Conservation (phyloP, 2,797 vertebrate species). For the Balearica regulorum region DNA sequence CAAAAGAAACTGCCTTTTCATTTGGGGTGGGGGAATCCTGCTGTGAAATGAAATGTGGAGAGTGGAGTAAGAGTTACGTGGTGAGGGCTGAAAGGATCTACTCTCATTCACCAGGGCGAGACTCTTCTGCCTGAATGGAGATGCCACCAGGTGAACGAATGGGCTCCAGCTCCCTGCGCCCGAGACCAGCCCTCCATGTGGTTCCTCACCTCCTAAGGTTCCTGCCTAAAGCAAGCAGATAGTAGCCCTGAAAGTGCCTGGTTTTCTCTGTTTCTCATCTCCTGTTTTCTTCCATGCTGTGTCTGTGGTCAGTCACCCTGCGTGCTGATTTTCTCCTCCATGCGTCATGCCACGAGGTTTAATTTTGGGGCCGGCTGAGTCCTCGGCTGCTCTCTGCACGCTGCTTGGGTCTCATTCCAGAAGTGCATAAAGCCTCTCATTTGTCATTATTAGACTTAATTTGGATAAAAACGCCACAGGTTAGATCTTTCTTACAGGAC, state of each 20-base stretch:
- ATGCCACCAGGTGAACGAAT: background rate
- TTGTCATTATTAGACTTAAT: background rate
- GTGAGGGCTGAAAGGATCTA: background rate
- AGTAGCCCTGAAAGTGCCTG: background rate
- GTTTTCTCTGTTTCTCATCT: background rate
- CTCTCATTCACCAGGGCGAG: background rate
- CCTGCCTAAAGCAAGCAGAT: background rate
- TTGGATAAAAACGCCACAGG: background rate
- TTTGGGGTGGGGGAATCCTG: background rate
- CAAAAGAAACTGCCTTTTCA: background rate
- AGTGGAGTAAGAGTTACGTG: background rate
- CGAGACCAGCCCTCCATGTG: background rate
- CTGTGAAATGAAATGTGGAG: background rate
- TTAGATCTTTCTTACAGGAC: background rate
- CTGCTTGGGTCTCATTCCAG: background rate
- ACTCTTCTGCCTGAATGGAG: background rate
- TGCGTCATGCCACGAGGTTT: fast-evolving
- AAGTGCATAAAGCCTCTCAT: background rate
- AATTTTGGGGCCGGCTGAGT: background rate
- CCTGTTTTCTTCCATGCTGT: background rate
- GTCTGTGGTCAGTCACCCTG: background rate
- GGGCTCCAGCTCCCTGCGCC: background rate
- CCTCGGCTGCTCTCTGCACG: fast-evolving
- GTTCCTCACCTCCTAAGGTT: background rate
- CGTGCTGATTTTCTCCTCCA: background rate